phyloP scores from a whole-genome alignment of 1,140 invertebrate genomes.

The Ceratina calcarata region DNA sequence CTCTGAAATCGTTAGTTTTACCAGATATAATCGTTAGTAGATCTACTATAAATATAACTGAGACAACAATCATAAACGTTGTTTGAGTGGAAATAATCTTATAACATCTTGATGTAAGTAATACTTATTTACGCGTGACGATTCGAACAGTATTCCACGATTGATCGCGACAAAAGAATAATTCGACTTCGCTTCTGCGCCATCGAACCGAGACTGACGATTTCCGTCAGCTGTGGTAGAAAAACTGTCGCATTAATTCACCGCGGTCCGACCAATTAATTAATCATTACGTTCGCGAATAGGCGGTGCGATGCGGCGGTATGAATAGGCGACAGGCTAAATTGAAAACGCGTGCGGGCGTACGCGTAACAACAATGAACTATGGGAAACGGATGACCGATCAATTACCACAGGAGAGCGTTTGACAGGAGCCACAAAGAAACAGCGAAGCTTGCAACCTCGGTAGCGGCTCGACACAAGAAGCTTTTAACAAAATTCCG shows the following conservation, averaged over 20 bases:
- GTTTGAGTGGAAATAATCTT: no score
- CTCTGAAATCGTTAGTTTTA: no score
- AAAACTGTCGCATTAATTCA: constrained; percentile 26
- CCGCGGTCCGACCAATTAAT: constrained; percentile 43
- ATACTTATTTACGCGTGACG: not conserved
- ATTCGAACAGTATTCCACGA: not conserved
- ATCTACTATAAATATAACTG: no score
- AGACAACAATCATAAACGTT: no score
- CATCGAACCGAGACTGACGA: not conserved
- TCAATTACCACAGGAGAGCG: constrained; percentile 50
- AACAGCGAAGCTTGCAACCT: constrained; percentile 25
- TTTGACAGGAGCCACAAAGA: constrained; percentile 31
- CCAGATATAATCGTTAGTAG: no score
- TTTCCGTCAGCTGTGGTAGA: not conserved
- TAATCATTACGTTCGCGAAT: constrained; percentile 37
- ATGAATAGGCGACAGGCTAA: constrained; percentile 35
- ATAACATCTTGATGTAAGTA: not conserved
- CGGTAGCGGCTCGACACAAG: not conserved
- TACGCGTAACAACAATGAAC: constrained; percentile 41
- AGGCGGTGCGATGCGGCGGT: not conserved
- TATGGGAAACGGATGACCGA: constrained; percentile 53
- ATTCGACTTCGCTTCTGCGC: not conserved
- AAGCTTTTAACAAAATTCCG: constrained; percentile 8
- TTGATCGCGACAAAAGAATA: not conserved
- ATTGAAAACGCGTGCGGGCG: constrained; percentile 19